These are phyloP conservation scores for Rhinophrynus dorsalis DNA, from an alignment of 2,797 vertebrate genomes.

Conservation along the genomic window DNA sequence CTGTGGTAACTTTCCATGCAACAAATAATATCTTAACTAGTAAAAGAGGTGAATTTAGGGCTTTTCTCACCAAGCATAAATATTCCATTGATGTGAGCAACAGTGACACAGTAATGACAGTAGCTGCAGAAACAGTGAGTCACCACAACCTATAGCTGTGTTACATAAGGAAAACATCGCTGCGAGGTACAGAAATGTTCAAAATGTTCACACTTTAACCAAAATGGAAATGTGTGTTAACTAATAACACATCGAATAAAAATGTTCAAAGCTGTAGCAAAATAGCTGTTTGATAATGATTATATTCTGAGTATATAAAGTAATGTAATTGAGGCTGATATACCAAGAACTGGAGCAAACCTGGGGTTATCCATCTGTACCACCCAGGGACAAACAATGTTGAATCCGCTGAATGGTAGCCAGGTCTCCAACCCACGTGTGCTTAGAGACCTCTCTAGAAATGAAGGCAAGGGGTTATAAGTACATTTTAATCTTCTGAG, in stretches of 20 bases:
- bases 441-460: no score
- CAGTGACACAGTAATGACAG: slow-evolving; percentile 29
- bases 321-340: no score
- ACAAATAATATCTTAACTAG: slow-evolving; percentile 14
- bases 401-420: no score
- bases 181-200: neutral
- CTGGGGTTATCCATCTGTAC: no score
- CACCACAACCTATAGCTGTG: slow-evolving; percentile 11
- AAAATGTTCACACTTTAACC: neutral
- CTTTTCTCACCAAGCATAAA: slow-evolving; percentile 30
- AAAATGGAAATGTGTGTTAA: neutral
- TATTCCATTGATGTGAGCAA: slow-evolving; percentile 20
- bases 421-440: no score
- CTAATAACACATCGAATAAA: neutral
- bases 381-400: no score
- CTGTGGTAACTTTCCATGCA: neutral
- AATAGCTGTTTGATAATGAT: no score
- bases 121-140: slow-evolving; percentile 22
- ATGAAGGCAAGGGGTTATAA: no score
- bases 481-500: no score
- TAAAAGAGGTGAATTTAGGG: slow-evolving; percentile 30
- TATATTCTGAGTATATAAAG: no score
- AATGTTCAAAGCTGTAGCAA: no score
- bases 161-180: slow-evolving; percentile 19
- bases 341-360: no score